Evolutionary conservation across 2,113 vertebrate species (phyloP), one percentile per base, ranked within the genome.

Genomic region (Progne subis): DNA sequence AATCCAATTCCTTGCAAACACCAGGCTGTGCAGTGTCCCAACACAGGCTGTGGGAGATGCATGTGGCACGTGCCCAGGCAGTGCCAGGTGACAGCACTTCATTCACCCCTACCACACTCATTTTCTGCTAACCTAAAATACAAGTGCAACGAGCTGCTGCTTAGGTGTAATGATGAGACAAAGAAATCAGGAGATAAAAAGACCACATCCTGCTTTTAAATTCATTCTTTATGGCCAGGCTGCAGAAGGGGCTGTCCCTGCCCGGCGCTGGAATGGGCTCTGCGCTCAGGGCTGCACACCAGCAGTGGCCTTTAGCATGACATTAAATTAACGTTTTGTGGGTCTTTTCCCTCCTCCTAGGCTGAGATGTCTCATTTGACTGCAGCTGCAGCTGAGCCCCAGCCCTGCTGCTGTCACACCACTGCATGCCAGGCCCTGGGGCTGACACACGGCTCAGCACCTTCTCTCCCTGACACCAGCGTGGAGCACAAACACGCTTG

Each of bases 191-290:
- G 44, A 85, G 53, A 47, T 14, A 43, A 1, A 96, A 94, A 94
- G 67, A 61, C 74, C 78, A 94, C 67, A 91, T 72, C 57, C 49
- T 72, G 53, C 32, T 82, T 96, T 76, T 80, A 82, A 91, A 94
- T 90, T 76, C 93, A 82, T 96, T 90, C 75, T 87, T 91, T 85
- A 82, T 24, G 56, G 57, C 34, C 49, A 24, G 29, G 61, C n/a
- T 82, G 49, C 60, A 79, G 89, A 94, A 82, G 1, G 12, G 24
- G 26, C 55, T 81, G 50, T 65, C 21, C 41, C 50, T 67, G 71
- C 80, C 71, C 41, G 25, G 37, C 0, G 0, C 80, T 57, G 59
- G 49, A 74, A 68, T 6, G 23, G 60, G 52, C 84, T 78, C 60
- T 71, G 39, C 69, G 11, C 31, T 32, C 59, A 52, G 43, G 28